Percentiles rank a stretch among this genome's conserved stretches.
These are phyloP conservation scores for Numida meleagris DNA, from an alignment of 2,113 vertebrate species.

Conservation along the genomic window DNA sequence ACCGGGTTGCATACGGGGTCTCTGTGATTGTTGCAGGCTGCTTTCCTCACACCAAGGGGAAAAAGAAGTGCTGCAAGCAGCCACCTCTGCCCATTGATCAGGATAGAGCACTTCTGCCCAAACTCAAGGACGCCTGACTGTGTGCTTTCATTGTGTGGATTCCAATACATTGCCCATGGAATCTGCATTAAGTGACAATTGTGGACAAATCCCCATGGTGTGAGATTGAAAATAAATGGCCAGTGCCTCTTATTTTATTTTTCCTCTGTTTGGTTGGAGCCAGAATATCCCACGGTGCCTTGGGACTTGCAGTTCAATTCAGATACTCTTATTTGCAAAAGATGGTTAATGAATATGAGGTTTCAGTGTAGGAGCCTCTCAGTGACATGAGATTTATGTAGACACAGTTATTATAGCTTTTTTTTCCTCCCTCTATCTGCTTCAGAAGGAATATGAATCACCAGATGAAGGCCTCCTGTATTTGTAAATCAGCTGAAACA, in stretches of 20 bases:
- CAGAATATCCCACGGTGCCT: not conserved
- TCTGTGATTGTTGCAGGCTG: not conserved
- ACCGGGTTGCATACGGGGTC: not conserved
- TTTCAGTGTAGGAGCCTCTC: constrained; percentile 45
- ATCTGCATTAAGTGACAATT: not conserved
- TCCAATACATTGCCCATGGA: not conserved
- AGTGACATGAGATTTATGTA: constrained; percentile 52
- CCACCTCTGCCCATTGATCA: not conserved
- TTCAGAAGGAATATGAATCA: constrained; percentile 54
- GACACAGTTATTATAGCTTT: constrained; percentile 1
- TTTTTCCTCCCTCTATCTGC: not conserved
- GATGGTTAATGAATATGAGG: constrained; percentile 52
- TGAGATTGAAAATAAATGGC: constrained; percentile 38
- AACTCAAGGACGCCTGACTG: not conserved
- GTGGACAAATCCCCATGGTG: not conserved
- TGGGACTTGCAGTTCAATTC: constrained; percentile 5
- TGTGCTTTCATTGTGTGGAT: not conserved
- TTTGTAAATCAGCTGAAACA: constrained; percentile 72
- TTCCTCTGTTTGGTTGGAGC: not conserved
- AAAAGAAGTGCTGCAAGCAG: too few species aligned
- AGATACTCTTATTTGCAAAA: constrained; percentile 8
- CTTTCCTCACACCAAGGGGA: not conserved
- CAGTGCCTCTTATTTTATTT: not conserved
- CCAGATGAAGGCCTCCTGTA: constrained; percentile 41
- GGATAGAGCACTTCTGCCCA: not conserved